These are phyloP conservation scores for Morpho achilles DNA, from an alignment of 2,888 invertebrate species.

Conservation along the genomic window DNA sequence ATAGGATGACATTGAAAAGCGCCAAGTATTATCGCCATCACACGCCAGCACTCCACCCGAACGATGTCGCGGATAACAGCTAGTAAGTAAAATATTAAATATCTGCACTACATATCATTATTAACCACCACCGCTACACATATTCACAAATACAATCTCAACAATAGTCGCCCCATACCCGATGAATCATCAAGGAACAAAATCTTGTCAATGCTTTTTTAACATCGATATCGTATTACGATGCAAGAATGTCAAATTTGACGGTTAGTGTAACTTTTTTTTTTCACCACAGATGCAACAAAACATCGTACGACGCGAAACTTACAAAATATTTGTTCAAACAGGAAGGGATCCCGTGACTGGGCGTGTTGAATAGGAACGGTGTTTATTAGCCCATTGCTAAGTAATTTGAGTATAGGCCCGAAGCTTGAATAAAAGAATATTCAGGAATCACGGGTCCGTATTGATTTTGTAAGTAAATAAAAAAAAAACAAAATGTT, in stretches of 20 bases:
- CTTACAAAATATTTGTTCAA: slow-evolving; percentile 52
- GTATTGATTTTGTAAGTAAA: slow-evolving; percentile 5
- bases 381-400: slow-evolving; percentile 46
- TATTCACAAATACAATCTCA: too few relatives aligned
- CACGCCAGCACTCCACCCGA: too few relatives aligned
- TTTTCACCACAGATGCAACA: slow-evolving; percentile 15
- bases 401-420: slow-evolving; percentile 47
- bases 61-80: too few relatives aligned
- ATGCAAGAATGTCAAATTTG: slow-evolving; percentile 1
- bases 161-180: too few relatives aligned
- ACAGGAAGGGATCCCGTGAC: slow-evolving; percentile 44
- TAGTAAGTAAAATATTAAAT: too few relatives aligned
- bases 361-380: slow-evolving; percentile 32
- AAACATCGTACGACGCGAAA: slow-evolving; percentile 19
- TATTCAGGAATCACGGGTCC: slow-evolving; percentile 8
- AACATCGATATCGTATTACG: too few relatives aligned
- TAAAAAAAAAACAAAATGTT: slow-evolving; percentile 3
- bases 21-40: too few relatives aligned
- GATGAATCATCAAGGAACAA: too few relatives aligned
- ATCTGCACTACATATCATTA: too few relatives aligned
- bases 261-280: slow-evolving; percentile 1
- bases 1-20: too few relatives aligned
- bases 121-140: too few relatives aligned
- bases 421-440: slow-evolving; percentile 7
- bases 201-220: too few relatives aligned